These are phyloP conservation scores for Ctenosaura bakeri DNA, from an alignment of 2,797 vertebrate genomes.

Conservation along the genomic window DNA sequence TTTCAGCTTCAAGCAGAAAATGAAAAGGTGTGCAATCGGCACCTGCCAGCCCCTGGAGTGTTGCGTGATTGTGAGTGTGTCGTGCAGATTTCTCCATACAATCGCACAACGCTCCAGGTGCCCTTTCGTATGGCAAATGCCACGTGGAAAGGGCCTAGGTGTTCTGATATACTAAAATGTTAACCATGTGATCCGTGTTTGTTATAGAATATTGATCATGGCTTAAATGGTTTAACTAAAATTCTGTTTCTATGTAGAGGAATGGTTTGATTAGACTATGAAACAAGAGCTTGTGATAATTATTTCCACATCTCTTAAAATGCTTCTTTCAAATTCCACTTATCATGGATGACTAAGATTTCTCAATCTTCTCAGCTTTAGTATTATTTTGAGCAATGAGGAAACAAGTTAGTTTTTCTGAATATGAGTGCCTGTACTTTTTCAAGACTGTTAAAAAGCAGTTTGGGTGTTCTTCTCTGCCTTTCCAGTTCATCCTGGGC, in stretches of 20 bases:
- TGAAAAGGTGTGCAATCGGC: too few species aligned
- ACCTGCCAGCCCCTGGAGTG: too few species aligned
- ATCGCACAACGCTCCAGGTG: too few species aligned
- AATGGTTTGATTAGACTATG: constrained; percentile 55
- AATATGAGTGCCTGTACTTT: constrained; percentile 3
- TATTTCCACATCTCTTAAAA: constrained; percentile 66
- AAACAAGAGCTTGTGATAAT: constrained; percentile 57
- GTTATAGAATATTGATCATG: not conserved
- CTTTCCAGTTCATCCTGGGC: not conserved
- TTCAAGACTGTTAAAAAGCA: constrained; percentile 9
- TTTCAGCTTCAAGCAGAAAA: too few species aligned
- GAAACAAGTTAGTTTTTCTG: constrained; percentile 40
- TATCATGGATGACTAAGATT: constrained; percentile 49
- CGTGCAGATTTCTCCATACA: too few species aligned
- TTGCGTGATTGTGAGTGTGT: too few species aligned
- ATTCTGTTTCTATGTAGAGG: constrained; percentile 46
- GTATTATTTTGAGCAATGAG: constrained; percentile 57
- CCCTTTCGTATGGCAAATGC: too few species aligned
- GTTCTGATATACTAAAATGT: not conserved
- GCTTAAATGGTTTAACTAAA: constrained; percentile 51
- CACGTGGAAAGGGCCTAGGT: too few species aligned
- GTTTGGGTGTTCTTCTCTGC: not conserved
- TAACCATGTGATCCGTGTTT: constrained; percentile 36
- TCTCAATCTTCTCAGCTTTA: not conserved
- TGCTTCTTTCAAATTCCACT: constrained; percentile 56